A percentile compares a stretch with the other conserved stretches of the same genome.
Conservation (phyloP, 2,888 invertebrate species). For the Luffia ferchaultella region DNA sequence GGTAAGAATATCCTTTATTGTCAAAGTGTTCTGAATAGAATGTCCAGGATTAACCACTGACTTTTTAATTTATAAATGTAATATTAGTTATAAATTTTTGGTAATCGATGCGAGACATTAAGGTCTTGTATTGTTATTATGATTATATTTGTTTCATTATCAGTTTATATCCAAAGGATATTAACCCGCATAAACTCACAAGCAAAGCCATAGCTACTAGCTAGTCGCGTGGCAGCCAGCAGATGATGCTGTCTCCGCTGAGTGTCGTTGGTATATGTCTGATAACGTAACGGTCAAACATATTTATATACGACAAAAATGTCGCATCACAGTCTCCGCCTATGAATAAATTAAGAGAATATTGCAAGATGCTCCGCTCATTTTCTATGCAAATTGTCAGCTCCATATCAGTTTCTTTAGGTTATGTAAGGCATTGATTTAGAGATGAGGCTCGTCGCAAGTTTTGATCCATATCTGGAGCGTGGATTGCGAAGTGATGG, state of each 20-base stretch:
- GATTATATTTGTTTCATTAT: too few relatives aligned
- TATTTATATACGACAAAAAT: constrained; percentile 50
- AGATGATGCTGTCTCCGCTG: constrained; percentile 48
- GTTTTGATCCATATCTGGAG: too few relatives aligned
- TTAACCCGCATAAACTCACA: constrained; percentile 56
- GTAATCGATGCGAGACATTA: background rate
- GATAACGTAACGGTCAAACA: constrained; percentile 35
- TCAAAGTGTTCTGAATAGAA: too few relatives aligned
- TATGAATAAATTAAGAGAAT: constrained; percentile 35
- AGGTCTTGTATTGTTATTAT: too few relatives aligned
- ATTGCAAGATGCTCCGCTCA: constrained; percentile 1
- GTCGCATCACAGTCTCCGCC: constrained; percentile 35
- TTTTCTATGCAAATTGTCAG: constrained; percentile 15
- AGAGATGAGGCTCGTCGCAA: constrained; percentile 11
- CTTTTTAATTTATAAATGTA: too few relatives aligned
- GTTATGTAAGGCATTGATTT: constrained; percentile 22
- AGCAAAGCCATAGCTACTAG: constrained; percentile 62
- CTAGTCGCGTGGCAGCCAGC: constrained; percentile 59
- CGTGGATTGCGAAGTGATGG: too few relatives aligned
- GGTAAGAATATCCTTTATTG: too few relatives aligned
- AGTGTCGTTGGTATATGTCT: constrained; percentile 46
- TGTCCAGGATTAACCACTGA: too few relatives aligned
- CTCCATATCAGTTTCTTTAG: constrained; percentile 21
- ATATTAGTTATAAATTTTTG: too few relatives aligned
- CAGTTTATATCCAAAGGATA: too few relatives aligned